These are phyloP conservation scores for Eira barbara DNA, from an alignment of 2,113 vertebrate genomes.

Conservation along the genomic window DNA sequence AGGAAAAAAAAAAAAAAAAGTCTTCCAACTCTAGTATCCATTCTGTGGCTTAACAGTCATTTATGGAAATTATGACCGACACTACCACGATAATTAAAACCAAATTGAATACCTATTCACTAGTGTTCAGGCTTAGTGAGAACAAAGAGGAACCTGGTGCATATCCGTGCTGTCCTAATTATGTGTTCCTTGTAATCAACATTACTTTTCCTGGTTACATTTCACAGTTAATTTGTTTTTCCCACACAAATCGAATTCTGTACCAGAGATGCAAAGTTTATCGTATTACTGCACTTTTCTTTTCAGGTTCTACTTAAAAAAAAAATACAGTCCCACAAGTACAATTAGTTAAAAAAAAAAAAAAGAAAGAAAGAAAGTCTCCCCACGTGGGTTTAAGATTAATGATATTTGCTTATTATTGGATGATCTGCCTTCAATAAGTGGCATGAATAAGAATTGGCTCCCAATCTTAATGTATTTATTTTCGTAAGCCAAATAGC, in stretches of 20 bases:
- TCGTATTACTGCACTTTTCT: constrained; percentile 31
- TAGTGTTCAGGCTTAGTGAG: constrained; percentile 38
- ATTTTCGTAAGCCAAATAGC: constrained; percentile 68
- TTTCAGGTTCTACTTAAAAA: constrained; percentile 44
- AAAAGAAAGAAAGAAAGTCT: constrained; percentile 32
- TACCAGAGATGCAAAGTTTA: constrained; percentile 35
- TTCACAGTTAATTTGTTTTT: constrained; percentile 69
- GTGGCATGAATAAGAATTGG: constrained; percentile 59
- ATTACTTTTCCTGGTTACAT: constrained; percentile 68
- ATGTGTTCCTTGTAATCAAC: constrained; percentile 69
- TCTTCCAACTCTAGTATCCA: constrained; percentile 6
- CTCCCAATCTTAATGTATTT: constrained; percentile 70
- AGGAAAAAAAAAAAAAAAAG: not conserved
- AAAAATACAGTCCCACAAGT: constrained; percentile 33
- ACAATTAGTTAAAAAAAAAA: constrained; percentile 47
- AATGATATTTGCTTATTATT: constrained; percentile 59
- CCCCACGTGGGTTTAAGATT: constrained; percentile 40
- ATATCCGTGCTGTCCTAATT: constrained; percentile 64
- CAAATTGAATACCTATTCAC: constrained; percentile 57
- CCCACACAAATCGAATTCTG: constrained; percentile 59
- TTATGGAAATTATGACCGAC: constrained; percentile 64
- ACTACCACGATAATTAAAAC: constrained; percentile 73
- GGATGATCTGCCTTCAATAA: constrained; percentile 52
- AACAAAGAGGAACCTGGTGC: constrained; percentile 45
- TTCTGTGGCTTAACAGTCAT: constrained; percentile 67